A percentile compares a stretch with the other conserved stretches of the same genome.
phyloP scores from a whole-genome alignment of 2,113 vertebrate genomes.

The Philantomba maxwellii region DNA sequence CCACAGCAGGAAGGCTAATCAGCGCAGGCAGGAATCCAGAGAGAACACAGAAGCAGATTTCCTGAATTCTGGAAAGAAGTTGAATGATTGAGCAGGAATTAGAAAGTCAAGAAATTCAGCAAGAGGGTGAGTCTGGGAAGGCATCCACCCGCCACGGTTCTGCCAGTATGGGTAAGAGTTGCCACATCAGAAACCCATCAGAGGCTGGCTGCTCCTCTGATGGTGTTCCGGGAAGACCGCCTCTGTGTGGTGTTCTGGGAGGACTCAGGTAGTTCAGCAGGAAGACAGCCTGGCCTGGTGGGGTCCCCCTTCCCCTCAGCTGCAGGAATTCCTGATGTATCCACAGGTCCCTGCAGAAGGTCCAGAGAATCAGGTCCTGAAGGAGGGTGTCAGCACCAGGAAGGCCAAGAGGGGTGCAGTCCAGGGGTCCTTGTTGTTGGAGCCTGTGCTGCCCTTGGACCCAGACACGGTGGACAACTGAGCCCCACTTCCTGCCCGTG shows the following conservation, averaged over 20 bases:
- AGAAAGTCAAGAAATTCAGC: neutral
- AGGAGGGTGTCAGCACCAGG: neutral
- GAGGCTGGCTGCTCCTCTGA: neutral
- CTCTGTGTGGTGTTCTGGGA: neutral
- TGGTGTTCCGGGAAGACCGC: neutral
- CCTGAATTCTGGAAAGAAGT: neutral
- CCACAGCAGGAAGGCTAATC: neutral
- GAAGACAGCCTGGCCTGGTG: fast-evolving
- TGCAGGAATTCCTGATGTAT: neutral
- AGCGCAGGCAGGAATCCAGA: neutral
- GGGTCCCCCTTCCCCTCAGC: no score
- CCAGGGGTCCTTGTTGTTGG: neutral
- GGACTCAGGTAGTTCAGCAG: fast-evolving
- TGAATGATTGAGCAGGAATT: neutral
- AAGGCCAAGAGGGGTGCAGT: neutral
- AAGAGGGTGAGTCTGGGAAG: neutral
- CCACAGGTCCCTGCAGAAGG: neutral
- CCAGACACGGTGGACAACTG: fast-evolving
- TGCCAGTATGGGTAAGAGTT: fast-evolving
- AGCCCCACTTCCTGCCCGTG: neutral
- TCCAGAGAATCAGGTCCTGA: neutral
- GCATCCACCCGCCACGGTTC: neutral
- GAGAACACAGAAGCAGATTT: neutral
- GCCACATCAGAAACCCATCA: neutral
- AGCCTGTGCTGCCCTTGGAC: neutral